Conservation (phyloP, 2,113 vertebrate species). For the human (Homo sapiens) region DNA sequence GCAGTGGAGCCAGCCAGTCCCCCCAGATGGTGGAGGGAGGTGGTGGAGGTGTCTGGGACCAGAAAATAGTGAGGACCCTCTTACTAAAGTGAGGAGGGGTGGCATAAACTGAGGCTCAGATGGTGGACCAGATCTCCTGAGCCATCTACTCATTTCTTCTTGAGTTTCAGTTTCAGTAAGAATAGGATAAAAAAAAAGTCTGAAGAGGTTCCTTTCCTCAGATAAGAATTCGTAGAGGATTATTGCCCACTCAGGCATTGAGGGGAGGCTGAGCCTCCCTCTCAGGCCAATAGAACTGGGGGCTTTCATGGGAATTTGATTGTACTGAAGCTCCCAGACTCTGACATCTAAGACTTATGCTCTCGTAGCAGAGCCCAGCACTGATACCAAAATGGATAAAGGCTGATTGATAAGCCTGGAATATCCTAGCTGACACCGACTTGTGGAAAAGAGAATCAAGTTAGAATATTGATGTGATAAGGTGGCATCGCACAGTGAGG, state of each 20-base stretch:
- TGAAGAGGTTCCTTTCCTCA: neutral
- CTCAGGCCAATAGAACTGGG: neutral
- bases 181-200: neutral
- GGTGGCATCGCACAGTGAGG: neutral
- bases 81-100: neutral
- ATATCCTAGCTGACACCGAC: neutral
- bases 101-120: constrained; percentile 3
- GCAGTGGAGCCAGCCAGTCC: constrained; percentile 69
- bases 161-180: neutral
- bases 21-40: constrained; percentile 65
- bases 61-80: neutral
- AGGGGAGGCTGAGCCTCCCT: neutral
- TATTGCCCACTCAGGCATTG: neutral
- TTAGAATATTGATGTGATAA: neutral
- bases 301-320: neutral
- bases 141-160: neutral
- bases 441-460: neutral
- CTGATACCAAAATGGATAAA: neutral
- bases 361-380: neutral
- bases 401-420: neutral
- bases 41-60: constrained; percentile 19
- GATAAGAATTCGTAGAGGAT: constrained; percentile 11
- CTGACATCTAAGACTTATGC: neutral
- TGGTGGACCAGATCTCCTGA: neutral
- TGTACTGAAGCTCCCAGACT: neutral